Conservation (phyloP, 30 jellyfish, hydroid and myxozoan species). For the Cassiopea xamachana region DNA sequence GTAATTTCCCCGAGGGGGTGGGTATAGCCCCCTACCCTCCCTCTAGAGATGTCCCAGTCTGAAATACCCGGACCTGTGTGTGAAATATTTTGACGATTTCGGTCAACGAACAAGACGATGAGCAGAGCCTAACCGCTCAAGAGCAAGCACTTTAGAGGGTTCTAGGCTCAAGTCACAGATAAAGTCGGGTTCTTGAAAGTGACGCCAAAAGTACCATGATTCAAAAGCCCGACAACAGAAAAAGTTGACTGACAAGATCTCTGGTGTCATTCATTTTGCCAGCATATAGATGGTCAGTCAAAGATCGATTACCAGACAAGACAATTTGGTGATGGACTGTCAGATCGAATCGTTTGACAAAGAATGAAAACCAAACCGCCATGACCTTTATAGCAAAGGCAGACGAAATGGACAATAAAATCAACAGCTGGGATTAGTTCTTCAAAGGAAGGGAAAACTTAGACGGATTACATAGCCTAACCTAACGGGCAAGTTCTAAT, state of each 20-base stretch:
- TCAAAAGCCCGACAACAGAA: background rate
- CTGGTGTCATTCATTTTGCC: background rate
- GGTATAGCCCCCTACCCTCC: no score
- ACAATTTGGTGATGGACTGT: background rate
- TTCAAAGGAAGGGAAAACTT: constrained; percentile 20
- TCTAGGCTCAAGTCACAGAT: no score
- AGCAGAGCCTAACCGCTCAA: no score
- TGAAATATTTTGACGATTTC: no score
- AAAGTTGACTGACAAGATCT: background rate
- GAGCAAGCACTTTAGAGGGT: no score
- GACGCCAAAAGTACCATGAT: background rate
- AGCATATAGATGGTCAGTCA: background rate
- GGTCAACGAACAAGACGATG: no score
- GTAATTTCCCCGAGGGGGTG: no score
- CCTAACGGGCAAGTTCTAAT: constrained; percentile 53
- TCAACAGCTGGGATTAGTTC: constrained; percentile 6
- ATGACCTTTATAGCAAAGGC: background rate
- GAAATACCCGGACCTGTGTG: no score
- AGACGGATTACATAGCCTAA: constrained; percentile 39
- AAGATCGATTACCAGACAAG: constrained; percentile 20
- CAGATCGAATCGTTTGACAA: background rate
- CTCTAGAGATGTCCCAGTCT: no score
- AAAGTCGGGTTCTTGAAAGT: no score
- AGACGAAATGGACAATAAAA: constrained; percentile 1
- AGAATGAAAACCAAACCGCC: constrained; percentile 2